Evolutionary conservation across 1,140 invertebrate genomes (phyloP).

Genomic region (Papilio aristodemus): DNA sequence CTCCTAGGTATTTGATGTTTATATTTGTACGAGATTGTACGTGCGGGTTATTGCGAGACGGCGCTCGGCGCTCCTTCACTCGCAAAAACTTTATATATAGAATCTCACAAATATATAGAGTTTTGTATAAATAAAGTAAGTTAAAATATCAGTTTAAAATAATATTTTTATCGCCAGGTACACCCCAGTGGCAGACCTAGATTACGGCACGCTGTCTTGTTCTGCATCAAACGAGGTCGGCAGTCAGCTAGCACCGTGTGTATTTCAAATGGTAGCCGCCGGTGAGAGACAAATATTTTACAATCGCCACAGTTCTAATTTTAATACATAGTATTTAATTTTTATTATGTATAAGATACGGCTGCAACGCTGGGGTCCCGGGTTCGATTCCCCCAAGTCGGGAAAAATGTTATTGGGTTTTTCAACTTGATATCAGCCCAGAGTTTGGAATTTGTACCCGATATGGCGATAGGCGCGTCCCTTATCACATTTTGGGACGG

Average conservation of each 20-base stretch:
- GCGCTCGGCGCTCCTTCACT: constrained; percentile 2
- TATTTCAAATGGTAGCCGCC: constrained; percentile 89
- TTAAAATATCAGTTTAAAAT: not conserved
- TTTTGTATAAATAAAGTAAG: constrained; percentile 1
- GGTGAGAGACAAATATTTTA: constrained; percentile 79
- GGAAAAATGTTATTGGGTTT: too few relatives aligned
- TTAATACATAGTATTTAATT: too few relatives aligned
- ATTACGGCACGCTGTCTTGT: constrained; percentile 89
- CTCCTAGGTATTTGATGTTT: constrained; percentile 31
- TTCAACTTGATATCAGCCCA: too few relatives aligned
- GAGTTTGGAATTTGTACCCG: too few relatives aligned
- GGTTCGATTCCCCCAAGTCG: too few relatives aligned
- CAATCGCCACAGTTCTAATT: too few relatives aligned
- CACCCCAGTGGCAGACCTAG: constrained; percentile 85
- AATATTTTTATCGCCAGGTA: constrained; percentile 73
- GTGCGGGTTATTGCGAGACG: constrained; percentile 30
- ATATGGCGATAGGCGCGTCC: too few relatives aligned
- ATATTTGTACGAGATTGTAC: constrained; percentile 33
- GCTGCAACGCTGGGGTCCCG: too few relatives aligned
- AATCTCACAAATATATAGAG: not conserved
- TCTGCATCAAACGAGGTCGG: constrained; percentile 89
- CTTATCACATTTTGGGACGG: too few relatives aligned
- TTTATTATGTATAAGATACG: too few relatives aligned
- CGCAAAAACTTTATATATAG: not conserved
- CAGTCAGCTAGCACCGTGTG: constrained; percentile 86